Conservation (phyloP, 2,888 invertebrate species). For the Ormyrus rosae region DNA sequence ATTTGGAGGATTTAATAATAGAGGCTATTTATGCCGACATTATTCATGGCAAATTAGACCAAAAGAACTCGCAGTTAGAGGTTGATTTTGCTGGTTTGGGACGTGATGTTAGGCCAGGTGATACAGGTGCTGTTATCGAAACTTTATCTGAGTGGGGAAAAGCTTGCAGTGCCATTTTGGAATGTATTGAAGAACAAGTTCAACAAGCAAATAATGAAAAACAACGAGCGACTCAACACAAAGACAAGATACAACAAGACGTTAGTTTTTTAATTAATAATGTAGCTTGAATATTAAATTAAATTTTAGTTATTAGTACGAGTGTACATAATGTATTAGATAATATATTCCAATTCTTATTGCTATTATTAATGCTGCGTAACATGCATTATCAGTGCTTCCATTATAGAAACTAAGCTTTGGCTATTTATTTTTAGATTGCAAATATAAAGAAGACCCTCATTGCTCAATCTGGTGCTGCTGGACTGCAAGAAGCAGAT, state of each 20-base stretch:
- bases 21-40: slow-evolving; percentile 99
- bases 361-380: background rate
- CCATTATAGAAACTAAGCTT: background rate
- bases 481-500: slow-evolving; percentile 85
- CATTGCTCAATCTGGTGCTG: slow-evolving; percentile 83
- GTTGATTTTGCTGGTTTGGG: slow-evolving; percentile 94
- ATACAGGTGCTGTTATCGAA: slow-evolving; percentile 87
- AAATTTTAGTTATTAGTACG: slow-evolving; percentile 20
- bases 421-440: slow-evolving; percentile 79
- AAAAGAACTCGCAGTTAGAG: slow-evolving; percentile 94
- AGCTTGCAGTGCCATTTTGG: slow-evolving; percentile 91
- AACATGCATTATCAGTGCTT: background rate
- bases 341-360: slow-evolving; percentile 4
- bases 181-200: slow-evolving; percentile 93
- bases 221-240: slow-evolving; percentile 86
- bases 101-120: slow-evolving; percentile 91
- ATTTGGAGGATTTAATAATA: slow-evolving; percentile 97
- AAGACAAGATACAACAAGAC: slow-evolving; percentile 90
- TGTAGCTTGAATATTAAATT: slow-evolving; percentile 32
- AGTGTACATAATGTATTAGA: slow-evolving; percentile 20
- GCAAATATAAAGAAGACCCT: slow-evolving; percentile 91
- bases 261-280: slow-evolving; percentile 76
- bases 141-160: slow-evolving; percentile 93
- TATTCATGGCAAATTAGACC: slow-evolving; percentile 96
- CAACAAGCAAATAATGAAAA: slow-evolving; percentile 91